Conservation (phyloP, 2,888 invertebrate genomes). For the Drosophila glabriapex region DNA sequence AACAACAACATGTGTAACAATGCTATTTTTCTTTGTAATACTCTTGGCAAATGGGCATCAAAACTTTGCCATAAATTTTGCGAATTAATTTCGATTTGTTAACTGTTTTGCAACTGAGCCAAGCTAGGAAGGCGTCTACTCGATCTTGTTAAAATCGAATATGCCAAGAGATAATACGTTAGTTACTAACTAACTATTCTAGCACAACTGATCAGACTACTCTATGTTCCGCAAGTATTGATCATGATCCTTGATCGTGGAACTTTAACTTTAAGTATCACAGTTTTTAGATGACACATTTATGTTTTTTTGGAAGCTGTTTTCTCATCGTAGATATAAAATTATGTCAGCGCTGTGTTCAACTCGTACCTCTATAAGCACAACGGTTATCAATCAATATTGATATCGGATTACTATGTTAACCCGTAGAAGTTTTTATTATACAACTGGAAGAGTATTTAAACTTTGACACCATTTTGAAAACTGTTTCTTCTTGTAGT, state of each 20-base stretch:
- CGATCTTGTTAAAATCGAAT: not conserved
- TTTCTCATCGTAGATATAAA: not conserved
- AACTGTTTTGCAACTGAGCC: not conserved
- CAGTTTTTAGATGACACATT: not conserved
- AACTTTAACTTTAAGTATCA: not conserved
- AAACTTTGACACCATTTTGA: not conserved
- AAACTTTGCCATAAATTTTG: not conserved
- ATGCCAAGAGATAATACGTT: not conserved
- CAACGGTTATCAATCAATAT: not conserved
- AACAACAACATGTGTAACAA: conserved; percentile 33
- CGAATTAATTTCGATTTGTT: not conserved
- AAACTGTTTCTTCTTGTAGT: conserved; percentile 1
- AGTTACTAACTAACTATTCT: not conserved
- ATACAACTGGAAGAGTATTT: not conserved
- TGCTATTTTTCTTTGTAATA: conserved; percentile 54
- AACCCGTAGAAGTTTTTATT: not conserved
- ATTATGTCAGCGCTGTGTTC: not conserved
- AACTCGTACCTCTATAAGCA: not conserved
- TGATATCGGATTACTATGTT: not conserved
- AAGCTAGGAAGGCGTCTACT: not conserved
- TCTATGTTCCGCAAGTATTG: not conserved
- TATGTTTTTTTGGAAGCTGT: not conserved
- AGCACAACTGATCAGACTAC: not conserved
- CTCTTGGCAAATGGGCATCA: conserved; percentile 7
- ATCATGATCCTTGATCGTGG: not conserved